Evolutionary conservation across 2,113 vertebrate genomes (phyloP), one percentile per base, ranked within the genome.

Genomic region (Arothron firmamentum): DNA sequence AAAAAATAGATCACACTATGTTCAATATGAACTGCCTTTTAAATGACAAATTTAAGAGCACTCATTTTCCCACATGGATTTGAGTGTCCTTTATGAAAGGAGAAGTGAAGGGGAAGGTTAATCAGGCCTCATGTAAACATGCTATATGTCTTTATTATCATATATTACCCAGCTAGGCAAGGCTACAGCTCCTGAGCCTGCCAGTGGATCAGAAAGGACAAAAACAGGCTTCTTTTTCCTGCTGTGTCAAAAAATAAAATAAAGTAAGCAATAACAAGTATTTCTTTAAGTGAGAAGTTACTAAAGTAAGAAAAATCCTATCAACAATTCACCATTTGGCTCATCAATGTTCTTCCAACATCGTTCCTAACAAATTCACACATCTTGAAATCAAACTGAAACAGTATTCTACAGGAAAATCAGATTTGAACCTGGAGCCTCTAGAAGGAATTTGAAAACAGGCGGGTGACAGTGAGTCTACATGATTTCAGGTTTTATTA

Each of bases 111-210:
- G 21, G 47, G 43, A 50, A 62, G 56, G 56, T 8, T 42, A 48
- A 51, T 21, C 23, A 13, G 42, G 16, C 43, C 50, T 16, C 34
- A 34, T 67, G 64, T 75, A 75, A 74, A 79, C 64, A 62, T 11
- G 52, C 21, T 56, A 67, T 75, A 75, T 31, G 51, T 80, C 79
- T 82, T 78, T 67, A 68, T 79, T 69, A 68, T 59, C 31, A 60
- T 74, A 71, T 67, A 66, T 83, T 74, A 42, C 64, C 81, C 79
- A 83, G 66, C 64, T 64, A 53, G 34, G 58, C 52, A n/a, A n/a
- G 57, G 80, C 82, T 78, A 85, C 84, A 83, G 80, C 77, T 85
- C 73, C 77, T 45, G n/a, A 79, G 74, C 72, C 70, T 77, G 79
- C 80, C 83, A 83, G 43, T 48, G 65, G 61, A 80, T 69, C 46